Evolutionary conservation across 2,888 invertebrate species (phyloP).

Genomic region (Melipona bicolor): DNA sequence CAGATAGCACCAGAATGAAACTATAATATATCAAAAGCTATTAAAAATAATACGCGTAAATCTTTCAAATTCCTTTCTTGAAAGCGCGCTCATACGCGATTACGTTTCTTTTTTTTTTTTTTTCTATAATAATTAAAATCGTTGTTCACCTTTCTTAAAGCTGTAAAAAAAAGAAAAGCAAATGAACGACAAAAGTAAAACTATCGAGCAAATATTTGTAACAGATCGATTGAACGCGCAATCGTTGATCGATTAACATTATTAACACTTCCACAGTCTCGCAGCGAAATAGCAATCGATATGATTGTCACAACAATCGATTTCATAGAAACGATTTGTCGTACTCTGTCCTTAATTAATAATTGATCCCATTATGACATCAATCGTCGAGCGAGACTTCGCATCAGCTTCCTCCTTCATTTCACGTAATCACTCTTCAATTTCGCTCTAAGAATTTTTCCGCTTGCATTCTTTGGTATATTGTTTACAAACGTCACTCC

Average conservation of each 20-base stretch:
- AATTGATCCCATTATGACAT: constrained; percentile 25
- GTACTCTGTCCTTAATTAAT: background rate
- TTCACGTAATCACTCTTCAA: constrained; percentile 69
- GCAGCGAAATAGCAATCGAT: background rate
- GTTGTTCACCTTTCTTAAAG: background rate
- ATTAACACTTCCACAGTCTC: background rate
- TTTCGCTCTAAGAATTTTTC: constrained; percentile 85
- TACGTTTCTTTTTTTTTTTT: background rate
- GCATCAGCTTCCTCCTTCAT: background rate
- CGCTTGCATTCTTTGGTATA: constrained; percentile 85
- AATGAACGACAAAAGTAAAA: background rate
- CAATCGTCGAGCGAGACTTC: constrained; percentile 19
- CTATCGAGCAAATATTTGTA: background rate
- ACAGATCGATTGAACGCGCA: constrained; percentile 3
- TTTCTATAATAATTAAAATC: background rate
- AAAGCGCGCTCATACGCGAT: background rate
- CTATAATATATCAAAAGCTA: constrained; percentile 4
- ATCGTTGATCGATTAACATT: background rate
- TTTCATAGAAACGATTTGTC: background rate
- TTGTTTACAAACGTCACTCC: constrained; percentile 85
- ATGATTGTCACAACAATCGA: background rate
- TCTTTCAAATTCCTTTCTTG: background rate
- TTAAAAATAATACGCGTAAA: background rate
- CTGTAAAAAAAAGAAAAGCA: background rate
- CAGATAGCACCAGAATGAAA: constrained; percentile 27